These are phyloP conservation scores for Colletes latitarsis DNA, from an alignment of 1,140 invertebrate genomes.

Conservation along the genomic window DNA sequence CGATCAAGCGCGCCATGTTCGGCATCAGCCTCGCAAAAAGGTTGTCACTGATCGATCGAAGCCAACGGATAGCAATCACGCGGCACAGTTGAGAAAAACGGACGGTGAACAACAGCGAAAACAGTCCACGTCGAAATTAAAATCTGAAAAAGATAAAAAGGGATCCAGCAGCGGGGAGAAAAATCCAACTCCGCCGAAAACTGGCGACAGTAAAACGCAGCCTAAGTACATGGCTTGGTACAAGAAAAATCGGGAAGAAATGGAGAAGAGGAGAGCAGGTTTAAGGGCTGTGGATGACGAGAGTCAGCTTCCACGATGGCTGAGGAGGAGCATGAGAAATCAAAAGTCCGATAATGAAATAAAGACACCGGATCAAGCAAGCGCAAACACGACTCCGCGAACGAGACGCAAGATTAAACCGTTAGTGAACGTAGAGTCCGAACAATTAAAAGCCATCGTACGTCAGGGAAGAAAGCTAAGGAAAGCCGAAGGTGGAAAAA, in stretches of 20 bases:
- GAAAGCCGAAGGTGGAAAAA: slow-evolving; percentile 65
- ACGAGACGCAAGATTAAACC: slow-evolving; percentile 72
- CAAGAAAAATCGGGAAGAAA: slow-evolving; percentile 75
- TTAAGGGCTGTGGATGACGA: slow-evolving; percentile 70
- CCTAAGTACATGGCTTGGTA: slow-evolving; percentile 83
- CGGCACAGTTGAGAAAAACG: slow-evolving; percentile 31
- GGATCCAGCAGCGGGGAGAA: slow-evolving; percentile 26
- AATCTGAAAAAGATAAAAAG: slow-evolving; percentile 46
- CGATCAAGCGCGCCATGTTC: neutral
- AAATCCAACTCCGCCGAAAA: slow-evolving; percentile 44
- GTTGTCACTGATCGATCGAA: slow-evolving; percentile 9
- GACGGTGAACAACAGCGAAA: slow-evolving; percentile 54
- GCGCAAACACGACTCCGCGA: slow-evolving; percentile 64
- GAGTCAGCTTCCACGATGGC: slow-evolving; percentile 70
- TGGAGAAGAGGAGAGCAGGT: slow-evolving; percentile 70
- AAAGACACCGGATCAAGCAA: slow-evolving; percentile 22
- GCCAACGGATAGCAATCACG: neutral
- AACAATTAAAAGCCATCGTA: slow-evolving; percentile 78
- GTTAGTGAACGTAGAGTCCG: slow-evolving; percentile 77
- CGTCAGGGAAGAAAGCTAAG: slow-evolving; percentile 76
- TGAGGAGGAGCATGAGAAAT: slow-evolving; percentile 60
- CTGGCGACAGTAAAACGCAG: slow-evolving; percentile 65
- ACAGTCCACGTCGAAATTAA: slow-evolving; percentile 20
- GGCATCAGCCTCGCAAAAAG: slow-evolving; percentile 12
- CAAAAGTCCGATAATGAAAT: slow-evolving; percentile 37